A percentile compares a stretch with the other conserved stretches of the same genome.
Conservation (phyloP, 2,113 vertebrate genomes). For the Grallaria varia region DNA sequence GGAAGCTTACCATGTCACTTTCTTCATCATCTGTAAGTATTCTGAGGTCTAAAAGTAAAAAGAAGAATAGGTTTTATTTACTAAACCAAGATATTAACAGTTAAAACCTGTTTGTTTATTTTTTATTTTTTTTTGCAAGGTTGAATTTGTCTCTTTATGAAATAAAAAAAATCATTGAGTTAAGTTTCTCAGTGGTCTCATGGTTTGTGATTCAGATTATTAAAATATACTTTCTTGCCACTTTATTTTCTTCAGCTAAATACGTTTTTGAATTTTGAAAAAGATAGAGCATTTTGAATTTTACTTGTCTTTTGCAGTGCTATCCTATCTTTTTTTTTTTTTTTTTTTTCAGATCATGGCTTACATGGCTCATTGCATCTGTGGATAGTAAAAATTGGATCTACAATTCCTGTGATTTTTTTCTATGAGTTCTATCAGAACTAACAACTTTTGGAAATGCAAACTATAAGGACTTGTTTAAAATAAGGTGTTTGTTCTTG, state of each 20-base stretch:
- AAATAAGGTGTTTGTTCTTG: background rate
- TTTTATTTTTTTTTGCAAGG: background rate
- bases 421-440: background rate
- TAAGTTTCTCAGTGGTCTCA: background rate
- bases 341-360: background rate
- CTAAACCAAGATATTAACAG: background rate
- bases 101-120: background rate
- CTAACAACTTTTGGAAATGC: background rate
- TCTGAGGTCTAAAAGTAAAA: background rate
- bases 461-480: background rate
- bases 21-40: background rate
- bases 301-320: background rate
- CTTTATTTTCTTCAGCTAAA: background rate
- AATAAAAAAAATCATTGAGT: background rate
- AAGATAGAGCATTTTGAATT: background rate
- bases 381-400: background rate
- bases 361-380: background rate
- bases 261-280: background rate
- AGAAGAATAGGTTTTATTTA: background rate
- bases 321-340: background rate
- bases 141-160: background rate
- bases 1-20: background rate
- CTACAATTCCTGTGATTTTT: background rate
- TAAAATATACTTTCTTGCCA: background rate
- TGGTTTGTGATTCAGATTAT: background rate